phyloP scores from a whole-genome alignment of 2,797 vertebrate species.

The Sciurus carolinensis region DNA sequence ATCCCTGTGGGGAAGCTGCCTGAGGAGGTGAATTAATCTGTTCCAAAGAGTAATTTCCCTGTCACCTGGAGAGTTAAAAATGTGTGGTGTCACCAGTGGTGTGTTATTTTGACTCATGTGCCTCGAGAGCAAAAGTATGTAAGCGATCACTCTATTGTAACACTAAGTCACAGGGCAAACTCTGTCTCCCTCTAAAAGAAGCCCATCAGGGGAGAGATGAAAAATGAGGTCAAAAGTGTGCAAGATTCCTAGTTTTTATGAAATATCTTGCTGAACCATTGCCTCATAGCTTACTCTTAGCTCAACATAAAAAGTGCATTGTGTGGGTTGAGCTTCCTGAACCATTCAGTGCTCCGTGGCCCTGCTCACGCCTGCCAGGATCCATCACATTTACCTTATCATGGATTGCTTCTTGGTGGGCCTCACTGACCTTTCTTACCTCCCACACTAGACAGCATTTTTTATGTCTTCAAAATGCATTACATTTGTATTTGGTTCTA shows the following conservation, averaged over 20 bases:
- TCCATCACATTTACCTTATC: neutral
- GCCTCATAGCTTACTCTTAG: neutral
- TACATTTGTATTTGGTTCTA: neutral
- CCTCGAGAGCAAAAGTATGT: neutral
- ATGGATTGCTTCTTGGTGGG: neutral
- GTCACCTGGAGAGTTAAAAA: neutral
- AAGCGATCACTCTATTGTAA: neutral
- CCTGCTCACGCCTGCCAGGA: neutral
- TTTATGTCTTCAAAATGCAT: neutral
- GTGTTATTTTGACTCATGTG: neutral
- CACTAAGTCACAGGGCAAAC: neutral
- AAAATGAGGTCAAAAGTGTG: neutral
- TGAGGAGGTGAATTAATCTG: neutral
- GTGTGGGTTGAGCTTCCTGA: neutral
- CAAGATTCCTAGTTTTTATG: neutral
- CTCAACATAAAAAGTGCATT: neutral
- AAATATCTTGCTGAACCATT: neutral
- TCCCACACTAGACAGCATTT: neutral
- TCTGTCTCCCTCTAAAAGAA: neutral
- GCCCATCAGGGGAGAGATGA: no score
- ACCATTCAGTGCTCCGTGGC: fast-evolving
- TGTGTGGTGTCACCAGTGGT: neutral
- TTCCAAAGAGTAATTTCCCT: neutral
- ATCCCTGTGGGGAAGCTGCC: neutral
- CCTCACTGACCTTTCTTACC: neutral